phyloP scores from a whole-genome alignment of 2,888 invertebrate genomes.

The Zhengitettix transpicula region DNA sequence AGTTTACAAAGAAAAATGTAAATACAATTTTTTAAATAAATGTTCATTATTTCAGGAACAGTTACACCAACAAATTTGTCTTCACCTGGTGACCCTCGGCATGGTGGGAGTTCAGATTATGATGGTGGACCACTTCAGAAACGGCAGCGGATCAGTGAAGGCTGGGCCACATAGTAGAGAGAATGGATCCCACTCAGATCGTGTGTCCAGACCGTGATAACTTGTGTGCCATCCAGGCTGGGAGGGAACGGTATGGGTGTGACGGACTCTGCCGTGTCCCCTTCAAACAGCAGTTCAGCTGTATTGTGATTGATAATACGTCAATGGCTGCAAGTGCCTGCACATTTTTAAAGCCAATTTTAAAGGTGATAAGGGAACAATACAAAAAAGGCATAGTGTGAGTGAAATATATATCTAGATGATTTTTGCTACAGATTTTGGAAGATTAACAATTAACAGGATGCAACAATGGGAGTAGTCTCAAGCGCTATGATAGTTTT shows the following conservation, averaged over 20 bases:
- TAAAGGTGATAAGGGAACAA: neutral
- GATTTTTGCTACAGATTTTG: neutral
- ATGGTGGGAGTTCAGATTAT: constrained; percentile 39
- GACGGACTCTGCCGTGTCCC: neutral
- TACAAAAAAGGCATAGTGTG: neutral
- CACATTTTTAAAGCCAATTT: neutral
- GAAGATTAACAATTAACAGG: neutral
- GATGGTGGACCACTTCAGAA: constrained; percentile 54
- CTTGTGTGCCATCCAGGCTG: no score
- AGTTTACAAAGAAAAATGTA: no score
- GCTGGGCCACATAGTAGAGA: constrained; percentile 70
- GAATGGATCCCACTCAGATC: neutral
- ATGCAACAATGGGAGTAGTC: no score
- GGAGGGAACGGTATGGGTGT: neutral
- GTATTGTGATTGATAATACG: neutral
- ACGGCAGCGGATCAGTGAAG: constrained; percentile 72
- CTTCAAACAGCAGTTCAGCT: neutral
- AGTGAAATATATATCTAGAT: neutral
- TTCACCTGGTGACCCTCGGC: constrained; percentile 42
- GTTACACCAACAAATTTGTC: constrained; percentile 72
- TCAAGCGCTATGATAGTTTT: no score
- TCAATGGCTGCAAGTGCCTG: neutral
- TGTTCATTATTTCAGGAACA: constrained; percentile 40
- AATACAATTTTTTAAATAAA: neutral
- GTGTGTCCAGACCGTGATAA: no score